These are phyloP conservation scores for Ridgeia piscesae DNA, from an alignment of 1,140 invertebrate genomes.

Conservation along the genomic window DNA sequence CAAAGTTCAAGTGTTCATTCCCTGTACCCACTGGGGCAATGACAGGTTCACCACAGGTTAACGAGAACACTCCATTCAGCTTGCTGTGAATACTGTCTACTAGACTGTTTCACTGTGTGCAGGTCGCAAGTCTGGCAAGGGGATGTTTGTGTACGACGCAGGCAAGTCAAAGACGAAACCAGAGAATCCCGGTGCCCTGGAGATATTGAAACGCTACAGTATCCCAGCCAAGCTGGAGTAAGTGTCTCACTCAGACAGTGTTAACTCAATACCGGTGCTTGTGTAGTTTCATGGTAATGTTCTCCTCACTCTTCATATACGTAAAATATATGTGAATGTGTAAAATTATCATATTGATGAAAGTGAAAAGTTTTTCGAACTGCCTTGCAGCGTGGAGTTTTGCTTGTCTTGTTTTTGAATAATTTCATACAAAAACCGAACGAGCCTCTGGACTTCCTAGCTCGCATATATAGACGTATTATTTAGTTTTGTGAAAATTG, in stretches of 20 bases:
- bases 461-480: too few species aligned
- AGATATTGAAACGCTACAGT: slow-evolving; percentile 74
- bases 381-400: too few species aligned
- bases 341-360: neutral
- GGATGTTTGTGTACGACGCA: slow-evolving; percentile 83
- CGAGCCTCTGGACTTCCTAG: too few species aligned
- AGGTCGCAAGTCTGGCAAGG: slow-evolving; percentile 94
- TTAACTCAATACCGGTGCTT: neutral
- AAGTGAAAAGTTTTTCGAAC: neutral
- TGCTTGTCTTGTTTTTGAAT: too few species aligned
- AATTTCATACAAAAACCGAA: too few species aligned
- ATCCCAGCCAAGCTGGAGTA: slow-evolving; percentile 42
- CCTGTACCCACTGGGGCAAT: neutral
- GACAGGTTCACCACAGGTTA: neutral
- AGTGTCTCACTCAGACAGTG: slow-evolving; percentile 31
- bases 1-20: too few species aligned
- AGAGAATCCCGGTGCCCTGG: slow-evolving; percentile 78
- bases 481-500: too few species aligned
- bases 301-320: neutral
- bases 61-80: neutral
- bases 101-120: slow-evolving; percentile 20
- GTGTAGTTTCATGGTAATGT: neutral
- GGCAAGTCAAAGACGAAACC: slow-evolving; percentile 75
- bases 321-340: neutral
- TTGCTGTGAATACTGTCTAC: neutral